Conservation (phyloP, 2,113 vertebrate species). For the Perca schrenkii region DNA sequence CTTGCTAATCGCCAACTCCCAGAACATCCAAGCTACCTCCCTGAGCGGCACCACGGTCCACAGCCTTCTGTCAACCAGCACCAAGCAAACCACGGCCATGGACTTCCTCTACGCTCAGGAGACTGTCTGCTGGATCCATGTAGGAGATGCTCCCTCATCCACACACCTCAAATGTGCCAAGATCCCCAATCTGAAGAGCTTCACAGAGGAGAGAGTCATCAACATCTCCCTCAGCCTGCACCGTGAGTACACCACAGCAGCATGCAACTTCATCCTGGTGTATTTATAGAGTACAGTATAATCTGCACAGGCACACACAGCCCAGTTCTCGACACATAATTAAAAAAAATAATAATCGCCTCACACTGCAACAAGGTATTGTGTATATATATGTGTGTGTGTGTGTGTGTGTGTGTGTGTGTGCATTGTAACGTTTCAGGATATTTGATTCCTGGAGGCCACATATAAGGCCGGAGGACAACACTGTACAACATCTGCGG, state of each 20-base stretch:
- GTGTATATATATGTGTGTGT: not conserved
- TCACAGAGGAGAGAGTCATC: constrained; percentile 91
- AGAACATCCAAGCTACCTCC: constrained; percentile 96
- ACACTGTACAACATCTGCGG: not conserved
- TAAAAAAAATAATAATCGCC: not conserved
- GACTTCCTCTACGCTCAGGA: constrained; percentile 96
- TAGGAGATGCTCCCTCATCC: constrained; percentile 90
- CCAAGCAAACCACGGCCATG: constrained; percentile 98
- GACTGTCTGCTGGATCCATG: constrained; percentile 95
- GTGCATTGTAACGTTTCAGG: not conserved
- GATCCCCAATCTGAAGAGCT: constrained; percentile 94
- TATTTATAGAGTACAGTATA: not conserved
- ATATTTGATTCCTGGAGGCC: not conserved
- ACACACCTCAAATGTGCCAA: constrained; percentile 95
- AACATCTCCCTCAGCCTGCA: constrained; percentile 98
- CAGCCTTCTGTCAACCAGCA: constrained; percentile 90
- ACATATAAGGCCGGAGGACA: not conserved
- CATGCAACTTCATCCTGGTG: not conserved
- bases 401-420: not conserved
- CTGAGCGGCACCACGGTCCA: constrained; percentile 90
- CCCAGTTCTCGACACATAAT: not conserved
- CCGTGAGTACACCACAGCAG: constrained; percentile 86
- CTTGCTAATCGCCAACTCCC: constrained; percentile 95
- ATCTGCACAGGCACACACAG: not conserved
- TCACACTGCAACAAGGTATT: not conserved